A percentile compares a stretch with the other conserved stretches of the same genome.
These are phyloP conservation scores for Phortica okadai DNA, from an alignment of 2,888 invertebrate species.

Conservation along the genomic window DNA sequence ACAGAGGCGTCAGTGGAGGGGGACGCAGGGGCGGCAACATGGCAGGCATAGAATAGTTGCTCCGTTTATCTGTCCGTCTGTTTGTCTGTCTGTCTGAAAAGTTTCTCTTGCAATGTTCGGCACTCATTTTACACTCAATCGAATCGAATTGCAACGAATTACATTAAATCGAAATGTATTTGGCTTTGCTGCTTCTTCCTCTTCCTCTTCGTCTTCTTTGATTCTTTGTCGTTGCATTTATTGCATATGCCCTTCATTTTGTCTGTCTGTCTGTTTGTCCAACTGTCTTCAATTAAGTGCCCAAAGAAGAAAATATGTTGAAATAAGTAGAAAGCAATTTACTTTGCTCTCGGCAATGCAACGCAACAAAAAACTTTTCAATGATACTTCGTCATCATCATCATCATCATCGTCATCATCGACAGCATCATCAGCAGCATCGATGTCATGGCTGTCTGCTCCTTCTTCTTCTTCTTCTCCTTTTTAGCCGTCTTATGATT, in stretches of 20 bases:
- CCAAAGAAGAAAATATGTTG: neutral
- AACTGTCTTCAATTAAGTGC: neutral
- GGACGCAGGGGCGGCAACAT: neutral
- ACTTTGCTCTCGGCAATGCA: neutral
- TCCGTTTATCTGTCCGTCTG: neutral
- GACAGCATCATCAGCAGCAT: neutral
- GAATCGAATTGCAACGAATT: slow-evolving; percentile 40
- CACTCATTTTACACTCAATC: slow-evolving; percentile 67
- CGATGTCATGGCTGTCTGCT: neutral
- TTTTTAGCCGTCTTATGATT: neutral
- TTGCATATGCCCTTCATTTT: neutral
- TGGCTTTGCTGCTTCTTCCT: neutral
- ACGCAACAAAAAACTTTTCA: neutral
- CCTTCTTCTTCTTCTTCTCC: too few relatives aligned
- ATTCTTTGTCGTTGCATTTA: neutral
- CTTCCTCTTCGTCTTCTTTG: neutral
- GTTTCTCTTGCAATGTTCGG: slow-evolving; percentile 7
- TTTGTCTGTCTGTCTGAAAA: slow-evolving; percentile 8
- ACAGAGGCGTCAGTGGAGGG: neutral
- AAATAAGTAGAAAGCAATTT: neutral
- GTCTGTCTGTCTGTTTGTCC: neutral
- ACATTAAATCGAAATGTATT: neutral
- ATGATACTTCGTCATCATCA: neutral
- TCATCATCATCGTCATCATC: neutral
- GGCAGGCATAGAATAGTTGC: neutral